These are phyloP conservation scores for Sarcophaga subvicina DNA, from an alignment of 2,888 invertebrate species.

Conservation along the genomic window DNA sequence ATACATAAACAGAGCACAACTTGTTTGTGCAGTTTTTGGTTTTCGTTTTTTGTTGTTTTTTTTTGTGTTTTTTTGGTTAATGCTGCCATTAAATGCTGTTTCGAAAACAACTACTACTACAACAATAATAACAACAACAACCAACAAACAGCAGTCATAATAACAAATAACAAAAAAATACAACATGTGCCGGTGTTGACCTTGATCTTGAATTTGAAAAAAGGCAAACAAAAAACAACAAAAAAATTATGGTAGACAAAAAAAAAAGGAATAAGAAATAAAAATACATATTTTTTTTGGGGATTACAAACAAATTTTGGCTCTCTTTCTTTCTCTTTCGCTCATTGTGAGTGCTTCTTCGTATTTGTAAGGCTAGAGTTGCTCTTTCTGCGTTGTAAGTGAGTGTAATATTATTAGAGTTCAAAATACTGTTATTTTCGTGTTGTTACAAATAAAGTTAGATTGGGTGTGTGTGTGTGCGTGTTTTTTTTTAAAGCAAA, in stretches of 20 bases:
- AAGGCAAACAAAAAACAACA: constrained; percentile 29
- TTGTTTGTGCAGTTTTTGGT: constrained; percentile 65
- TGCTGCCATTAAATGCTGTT: constrained; percentile 29
- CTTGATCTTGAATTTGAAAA: constrained; percentile 78
- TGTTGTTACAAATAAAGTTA: too few species aligned
- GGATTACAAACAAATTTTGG: too few species aligned
- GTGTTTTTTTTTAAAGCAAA: constrained; percentile 6
- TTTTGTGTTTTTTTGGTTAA: background rate
- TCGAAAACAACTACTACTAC: constrained; percentile 21
- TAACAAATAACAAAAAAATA: constrained; percentile 19
- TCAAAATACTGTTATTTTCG: too few species aligned
- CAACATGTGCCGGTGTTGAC: constrained; percentile 74
- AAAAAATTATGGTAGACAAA: constrained; percentile 39
- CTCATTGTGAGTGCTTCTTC: too few species aligned
- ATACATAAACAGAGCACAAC: constrained; percentile 45
- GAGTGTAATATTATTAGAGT: too few species aligned
- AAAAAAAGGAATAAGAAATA: constrained; percentile 3
- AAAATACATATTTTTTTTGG: background rate
- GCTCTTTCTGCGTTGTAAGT: too few species aligned
- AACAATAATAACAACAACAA: constrained; percentile 22
- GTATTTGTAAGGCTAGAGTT: too few species aligned
- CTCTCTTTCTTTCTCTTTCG: too few species aligned
- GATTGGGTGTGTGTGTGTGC: background rate
- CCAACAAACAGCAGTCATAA: too few species aligned
- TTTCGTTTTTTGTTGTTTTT: constrained; percentile 24